A percentile compares a stretch with the other conserved stretches of the same genome.
phyloP scores from a whole-genome alignment of 1,140 invertebrate species.

The Anthonomus grandis region DNA sequence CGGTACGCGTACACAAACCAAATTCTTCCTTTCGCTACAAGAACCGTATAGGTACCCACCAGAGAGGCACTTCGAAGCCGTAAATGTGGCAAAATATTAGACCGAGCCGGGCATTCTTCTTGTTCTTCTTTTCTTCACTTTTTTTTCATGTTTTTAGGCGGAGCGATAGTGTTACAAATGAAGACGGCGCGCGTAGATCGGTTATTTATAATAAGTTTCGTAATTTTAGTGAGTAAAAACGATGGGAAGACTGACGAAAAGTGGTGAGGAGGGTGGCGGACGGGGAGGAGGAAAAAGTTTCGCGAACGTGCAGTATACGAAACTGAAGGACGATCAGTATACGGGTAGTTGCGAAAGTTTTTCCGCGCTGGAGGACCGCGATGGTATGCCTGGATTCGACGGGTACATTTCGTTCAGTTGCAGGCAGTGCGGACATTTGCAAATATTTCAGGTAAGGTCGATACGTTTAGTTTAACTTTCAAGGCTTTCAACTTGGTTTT shows the following conservation, averaged over 20 bases:
- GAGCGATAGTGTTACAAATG: conserved; percentile 1
- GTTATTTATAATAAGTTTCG: no score
- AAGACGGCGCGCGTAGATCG: background rate
- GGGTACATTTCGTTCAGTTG: conserved; percentile 17
- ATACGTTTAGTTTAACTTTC: no score
- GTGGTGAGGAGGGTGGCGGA: background rate
- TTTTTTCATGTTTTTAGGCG: background rate
- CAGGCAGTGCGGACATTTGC: conserved; percentile 15
- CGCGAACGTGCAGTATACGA: conserved; percentile 9
- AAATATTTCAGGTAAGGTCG: conserved; percentile 14
- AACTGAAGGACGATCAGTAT: conserved; percentile 10
- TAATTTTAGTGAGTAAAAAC: no score
- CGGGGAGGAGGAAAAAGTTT: background rate
- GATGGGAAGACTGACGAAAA: conserved; percentile 6
- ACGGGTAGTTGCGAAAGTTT: conserved; percentile 9
- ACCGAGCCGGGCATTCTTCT: no score
- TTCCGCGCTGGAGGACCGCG: background rate
- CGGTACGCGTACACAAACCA: background rate
- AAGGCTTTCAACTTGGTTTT: no score
- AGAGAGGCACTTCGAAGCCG: background rate
- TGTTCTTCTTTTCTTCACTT: no score
- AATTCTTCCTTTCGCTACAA: background rate
- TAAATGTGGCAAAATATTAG: no score
- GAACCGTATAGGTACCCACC: background rate
- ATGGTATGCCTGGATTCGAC: conserved; percentile 1